Evolutionary conservation across 2,113 vertebrate genomes (phyloP).

Genomic region (Stictonetta naevosa): DNA sequence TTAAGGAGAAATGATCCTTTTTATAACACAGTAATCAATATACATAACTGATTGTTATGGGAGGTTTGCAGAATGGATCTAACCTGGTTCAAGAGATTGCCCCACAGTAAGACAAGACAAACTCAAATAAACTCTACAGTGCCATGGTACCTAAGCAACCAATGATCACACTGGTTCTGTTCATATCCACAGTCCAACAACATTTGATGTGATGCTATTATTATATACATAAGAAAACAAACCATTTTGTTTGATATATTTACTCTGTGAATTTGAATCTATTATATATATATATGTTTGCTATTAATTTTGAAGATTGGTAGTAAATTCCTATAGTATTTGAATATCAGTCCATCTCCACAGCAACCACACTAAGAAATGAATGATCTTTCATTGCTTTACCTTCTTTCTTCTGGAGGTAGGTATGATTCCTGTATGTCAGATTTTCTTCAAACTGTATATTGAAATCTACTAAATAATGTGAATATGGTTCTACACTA

Average conservation of each 20-base stretch:
- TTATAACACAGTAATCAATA: background rate
- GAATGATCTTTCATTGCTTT: background rate
- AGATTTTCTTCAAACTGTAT: background rate
- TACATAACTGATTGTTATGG: background rate
- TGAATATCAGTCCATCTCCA: background rate
- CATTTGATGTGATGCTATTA: background rate
- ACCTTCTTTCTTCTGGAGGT: constrained; percentile 11
- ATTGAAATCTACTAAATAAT: background rate
- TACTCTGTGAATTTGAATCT: constrained; percentile 14
- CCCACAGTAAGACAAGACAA: background rate
- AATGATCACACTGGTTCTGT: background rate
- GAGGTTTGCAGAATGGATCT: background rate
- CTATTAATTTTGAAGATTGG: background rate
- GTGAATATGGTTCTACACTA: background rate
- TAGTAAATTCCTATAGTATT: background rate
- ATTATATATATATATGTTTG: background rate
- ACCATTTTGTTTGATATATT: background rate
- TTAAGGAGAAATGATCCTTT: background rate
- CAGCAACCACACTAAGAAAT: background rate
- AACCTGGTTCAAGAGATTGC: background rate
- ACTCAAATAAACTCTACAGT: background rate
- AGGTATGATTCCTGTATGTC: background rate
- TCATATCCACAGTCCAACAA: background rate
- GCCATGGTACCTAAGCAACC: background rate
- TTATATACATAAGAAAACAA: background rate